Base-by-base conservation (phyloP, 1,140 invertebrate genomes). In the Vollenhovia emeryi region DNA sequence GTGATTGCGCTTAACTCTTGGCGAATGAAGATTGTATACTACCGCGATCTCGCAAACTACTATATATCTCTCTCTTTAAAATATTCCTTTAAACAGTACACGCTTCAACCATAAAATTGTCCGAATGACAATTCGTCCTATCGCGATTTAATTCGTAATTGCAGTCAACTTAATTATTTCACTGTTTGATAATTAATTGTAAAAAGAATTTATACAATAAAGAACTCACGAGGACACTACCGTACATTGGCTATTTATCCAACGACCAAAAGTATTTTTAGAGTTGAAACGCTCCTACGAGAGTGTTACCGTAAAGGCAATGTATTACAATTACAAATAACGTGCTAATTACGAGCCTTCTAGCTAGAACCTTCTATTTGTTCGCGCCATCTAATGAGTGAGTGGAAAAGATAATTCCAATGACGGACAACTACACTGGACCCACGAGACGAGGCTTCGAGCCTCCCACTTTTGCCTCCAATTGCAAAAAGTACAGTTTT, bases 201-300 rank as follows among this genome's bases (percentile, higher is more conserved):
- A 50, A 64, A 62, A 48, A 64, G 11, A 7, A 50, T 36, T 50
- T n/a, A 30, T 52, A 24, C 2, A 50, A 79, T 79, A 79, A 66
- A 79, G 18, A 52, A 6, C 66, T 62, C n/a, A n/a, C n/a, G n/a
- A 30, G 62, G 2, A 9, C 9, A 24, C 62, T 8, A 43, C 11
- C 45, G 5, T n/a, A 36, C 13, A 48, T 33, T 64, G 2, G 0
- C 24, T 71, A 33, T 30, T 59, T 40, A 57, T 30, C n/a, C 6
- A 0, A 18, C 40, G 43, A 8, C 2, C 7, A 57, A 27, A 33
- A 9, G 13, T 64, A 21, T 33, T 64, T 76, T 15, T 21, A 18
- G 3, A 55, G 0, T 59, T 36, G 1, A 36, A 79, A 50, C 62
- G 1, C 50, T 78, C 11, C 1, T 30, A 43, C 45, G 24, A 45